These are phyloP conservation scores for Malaclemys terrapin DNA, from an alignment of 2,113 vertebrate genomes.

Conservation along the genomic window DNA sequence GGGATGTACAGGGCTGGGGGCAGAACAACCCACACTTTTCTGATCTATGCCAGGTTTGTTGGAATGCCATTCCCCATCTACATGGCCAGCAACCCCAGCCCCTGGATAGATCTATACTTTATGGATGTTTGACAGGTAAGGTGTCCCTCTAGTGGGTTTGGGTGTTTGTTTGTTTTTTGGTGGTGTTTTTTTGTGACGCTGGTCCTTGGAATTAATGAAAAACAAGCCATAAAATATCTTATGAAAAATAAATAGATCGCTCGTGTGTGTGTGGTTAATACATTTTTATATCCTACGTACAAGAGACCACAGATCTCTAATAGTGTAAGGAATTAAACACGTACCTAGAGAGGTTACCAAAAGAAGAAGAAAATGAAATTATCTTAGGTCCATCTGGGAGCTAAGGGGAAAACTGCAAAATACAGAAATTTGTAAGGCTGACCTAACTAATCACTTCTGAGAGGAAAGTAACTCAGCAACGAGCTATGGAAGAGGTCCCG, in stretches of 20 bases:
- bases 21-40: not conserved
- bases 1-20: not conserved
- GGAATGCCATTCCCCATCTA: not conserved
- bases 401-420: not conserved
- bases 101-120: not conserved
- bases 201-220: not conserved
- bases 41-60: not conserved
- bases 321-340: not conserved
- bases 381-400: not conserved
- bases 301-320: not conserved
- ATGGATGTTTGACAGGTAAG: not conserved
- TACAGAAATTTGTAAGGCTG: not conserved
- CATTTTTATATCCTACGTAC: not conserved
- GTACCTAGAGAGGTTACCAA: not conserved
- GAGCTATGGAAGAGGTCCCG: not conserved
- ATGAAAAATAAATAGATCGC: not conserved
- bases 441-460: not conserved
- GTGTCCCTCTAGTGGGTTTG: not conserved
- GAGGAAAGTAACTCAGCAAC: conserved; percentile 1
- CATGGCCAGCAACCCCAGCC: not conserved
- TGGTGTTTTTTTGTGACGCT: not conserved
- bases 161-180: not conserved
- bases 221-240: not conserved
- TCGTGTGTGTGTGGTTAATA: not conserved
- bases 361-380: not conserved